These are phyloP conservation scores for Garra rufa DNA, from an alignment of 2,113 vertebrate genomes.

Conservation along the genomic window DNA sequence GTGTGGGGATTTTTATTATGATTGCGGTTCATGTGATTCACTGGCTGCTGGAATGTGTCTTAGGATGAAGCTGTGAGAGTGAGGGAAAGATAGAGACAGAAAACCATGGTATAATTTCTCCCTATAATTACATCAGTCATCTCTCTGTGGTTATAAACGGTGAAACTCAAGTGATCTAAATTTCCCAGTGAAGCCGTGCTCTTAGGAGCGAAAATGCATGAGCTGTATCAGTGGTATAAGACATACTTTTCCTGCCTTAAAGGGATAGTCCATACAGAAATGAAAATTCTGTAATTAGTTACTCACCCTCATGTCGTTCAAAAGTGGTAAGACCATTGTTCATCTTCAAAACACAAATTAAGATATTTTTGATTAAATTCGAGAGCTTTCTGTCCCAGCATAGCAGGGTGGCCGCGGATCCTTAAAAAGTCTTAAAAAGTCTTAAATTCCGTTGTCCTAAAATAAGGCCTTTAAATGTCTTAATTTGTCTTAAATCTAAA, in stretches of 20 bases:
- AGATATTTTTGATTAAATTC: too few relatives aligned
- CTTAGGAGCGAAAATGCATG: not conserved
- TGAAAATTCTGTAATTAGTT: too few relatives aligned
- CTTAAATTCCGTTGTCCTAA: too few relatives aligned
- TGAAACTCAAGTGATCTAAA: not conserved
- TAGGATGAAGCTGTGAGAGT: slow-evolving; percentile 6
- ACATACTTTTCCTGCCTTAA: not conserved
- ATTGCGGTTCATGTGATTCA: slow-evolving; percentile 17
- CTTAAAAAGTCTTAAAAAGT: too few relatives aligned
- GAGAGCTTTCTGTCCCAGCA: too few relatives aligned
- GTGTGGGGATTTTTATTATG: slow-evolving; percentile 37
- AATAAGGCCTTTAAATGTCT: too few relatives aligned
- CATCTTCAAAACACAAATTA: too few relatives aligned
- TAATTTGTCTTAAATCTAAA: too few relatives aligned
- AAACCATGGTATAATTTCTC: slow-evolving; percentile 10
- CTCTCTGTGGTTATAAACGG: not conserved
- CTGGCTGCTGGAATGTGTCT: slow-evolving; percentile 25
- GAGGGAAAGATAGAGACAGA: not conserved
- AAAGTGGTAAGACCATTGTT: too few relatives aligned
- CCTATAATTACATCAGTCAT: slow-evolving; percentile 32
- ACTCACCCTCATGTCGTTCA: too few relatives aligned
- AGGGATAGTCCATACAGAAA: too few relatives aligned
- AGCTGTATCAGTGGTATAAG: not conserved
- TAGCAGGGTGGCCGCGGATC: too few relatives aligned
- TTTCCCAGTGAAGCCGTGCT: not conserved